Base-by-base conservation (phyloP, 2,113 vertebrate genomes). In the Datnioides undecimradiatus region DNA sequence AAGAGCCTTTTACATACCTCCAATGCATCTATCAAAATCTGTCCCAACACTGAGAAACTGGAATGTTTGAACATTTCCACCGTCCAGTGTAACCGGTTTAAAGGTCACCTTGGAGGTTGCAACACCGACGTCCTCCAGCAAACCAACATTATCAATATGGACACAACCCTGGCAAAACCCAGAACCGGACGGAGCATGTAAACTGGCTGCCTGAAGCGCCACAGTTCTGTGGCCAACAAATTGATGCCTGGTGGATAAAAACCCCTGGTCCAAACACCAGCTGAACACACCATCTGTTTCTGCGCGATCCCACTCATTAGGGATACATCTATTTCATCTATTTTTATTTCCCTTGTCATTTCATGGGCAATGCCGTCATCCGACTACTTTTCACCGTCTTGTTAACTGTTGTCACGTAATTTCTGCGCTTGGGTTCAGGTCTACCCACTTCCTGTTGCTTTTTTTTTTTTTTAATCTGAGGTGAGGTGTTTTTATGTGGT, bases 281-380 rank as follows among this genome's bases (percentile, higher is more conserved):
- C 85, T 88, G 82, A 89, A 85, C 77, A 80, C 72, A 84, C 91
- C 88, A 92, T 92, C 91, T 92, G 91, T 85, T 89, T 89, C 81
- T 48, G 69, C 76, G 80, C 41, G 5, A 79, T 84, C 60, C 83
- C 45, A 23, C 65, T 87, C 90, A 87, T 87, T 70, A 82, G 81
- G 74, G 77, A 85, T 62, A 85, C 49, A 36, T 80, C 72, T 84
- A n/a, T 90, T 88, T 55, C 14, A 73, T 87, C 71, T 55, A 65
- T 81, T 83, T 86, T 76, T 81, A 79, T 84, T 74, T 73, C 66
- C 55, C 80, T 62, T 68, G 63, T 83, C 71, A 54, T 83, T 80
- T 76, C 45, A 54, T 33, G 27, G 48, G 48, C 45, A 57, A 33
- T 11, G 27, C 64, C 33, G 12, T 71, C 31, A 51, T 55, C 57